A percentile compares a stretch with the other conserved stretches of the same genome.
Evolutionary conservation across 1,140 invertebrate genomes (phyloP).

Genomic region (Drosophila orena): DNA sequence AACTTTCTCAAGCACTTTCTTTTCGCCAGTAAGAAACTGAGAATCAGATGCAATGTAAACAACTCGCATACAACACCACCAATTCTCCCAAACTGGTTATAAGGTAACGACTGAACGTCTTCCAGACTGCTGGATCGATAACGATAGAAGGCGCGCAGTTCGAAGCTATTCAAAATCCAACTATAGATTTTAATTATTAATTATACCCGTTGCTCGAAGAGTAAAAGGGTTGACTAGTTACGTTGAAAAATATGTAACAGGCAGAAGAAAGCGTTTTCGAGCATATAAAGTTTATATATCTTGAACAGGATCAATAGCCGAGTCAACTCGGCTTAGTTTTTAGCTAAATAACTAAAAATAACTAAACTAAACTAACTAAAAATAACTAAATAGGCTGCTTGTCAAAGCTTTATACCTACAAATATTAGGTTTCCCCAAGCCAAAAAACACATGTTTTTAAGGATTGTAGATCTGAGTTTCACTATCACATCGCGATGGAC

Average conservation of each 20-base stretch:
- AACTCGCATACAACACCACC: constrained; percentile 17
- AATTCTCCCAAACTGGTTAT: constrained; percentile 13
- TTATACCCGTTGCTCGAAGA: too few species aligned
- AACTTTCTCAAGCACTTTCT: constrained; percentile 53
- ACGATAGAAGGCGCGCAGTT: constrained; percentile 5
- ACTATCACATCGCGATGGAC: constrained; percentile 39
- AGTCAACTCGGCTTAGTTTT: too few species aligned
- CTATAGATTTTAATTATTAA: not conserved
- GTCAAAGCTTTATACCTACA: not conserved
- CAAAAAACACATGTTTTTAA: constrained; percentile 15
- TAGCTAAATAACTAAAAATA: too few species aligned
- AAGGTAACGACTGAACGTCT: constrained; percentile 38
- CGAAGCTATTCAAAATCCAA: constrained; percentile 4
- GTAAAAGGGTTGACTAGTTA: too few species aligned
- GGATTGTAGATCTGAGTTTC: not conserved
- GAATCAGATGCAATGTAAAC: constrained; percentile 49
- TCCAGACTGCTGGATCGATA: constrained; percentile 7
- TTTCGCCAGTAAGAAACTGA: constrained; percentile 32
- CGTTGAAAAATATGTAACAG: too few species aligned
- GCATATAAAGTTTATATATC: too few species aligned
- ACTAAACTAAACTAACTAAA: too few species aligned
- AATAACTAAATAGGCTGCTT: constrained; percentile 15
- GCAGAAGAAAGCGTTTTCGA: too few species aligned
- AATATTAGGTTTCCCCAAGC: not conserved
- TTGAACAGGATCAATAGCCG: too few species aligned